phyloP scores from a whole-genome alignment of 53 echinoderm and acorn worm genomes.

The Apostichopus leukothele region DNA sequence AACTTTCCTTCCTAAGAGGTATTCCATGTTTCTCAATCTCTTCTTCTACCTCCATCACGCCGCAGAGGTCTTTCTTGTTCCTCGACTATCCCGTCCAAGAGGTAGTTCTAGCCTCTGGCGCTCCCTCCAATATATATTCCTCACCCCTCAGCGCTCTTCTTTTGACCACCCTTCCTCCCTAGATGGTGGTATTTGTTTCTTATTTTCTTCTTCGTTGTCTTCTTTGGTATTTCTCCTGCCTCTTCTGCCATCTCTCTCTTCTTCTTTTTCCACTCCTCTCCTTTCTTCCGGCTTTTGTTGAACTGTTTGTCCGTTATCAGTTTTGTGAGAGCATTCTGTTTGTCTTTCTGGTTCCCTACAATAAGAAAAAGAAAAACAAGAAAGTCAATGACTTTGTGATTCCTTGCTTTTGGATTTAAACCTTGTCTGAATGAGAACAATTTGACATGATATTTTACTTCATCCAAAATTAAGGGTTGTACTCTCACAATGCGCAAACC shows the following conservation, averaged over 20 bases:
- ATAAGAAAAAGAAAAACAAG: not conserved
- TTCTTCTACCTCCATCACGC: no score
- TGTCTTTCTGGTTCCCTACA: not conserved
- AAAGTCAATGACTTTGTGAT: no score
- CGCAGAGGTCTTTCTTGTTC: no score
- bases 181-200: slow-evolving; percentile 33
- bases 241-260: slow-evolving; percentile 18
- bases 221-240: not conserved
- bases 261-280: slow-evolving; percentile 17
- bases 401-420: no score
- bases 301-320: slow-evolving; percentile 39
- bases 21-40: no score
- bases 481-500: no score
- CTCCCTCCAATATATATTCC: not conserved
- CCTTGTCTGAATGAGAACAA: no score
- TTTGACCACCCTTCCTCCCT: slow-evolving; percentile 6
- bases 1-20: no score
- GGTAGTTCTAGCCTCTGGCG: no score
- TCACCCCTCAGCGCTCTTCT: not conserved
- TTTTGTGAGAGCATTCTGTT: slow-evolving; percentile 16
- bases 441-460: no score
- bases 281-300: not conserved
- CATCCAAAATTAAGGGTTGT: no score
- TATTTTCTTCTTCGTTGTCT: not conserved
- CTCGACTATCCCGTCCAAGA: no score